Conservation (phyloP, 2,797 vertebrate genomes). For the Ispidina lecontei region DNA sequence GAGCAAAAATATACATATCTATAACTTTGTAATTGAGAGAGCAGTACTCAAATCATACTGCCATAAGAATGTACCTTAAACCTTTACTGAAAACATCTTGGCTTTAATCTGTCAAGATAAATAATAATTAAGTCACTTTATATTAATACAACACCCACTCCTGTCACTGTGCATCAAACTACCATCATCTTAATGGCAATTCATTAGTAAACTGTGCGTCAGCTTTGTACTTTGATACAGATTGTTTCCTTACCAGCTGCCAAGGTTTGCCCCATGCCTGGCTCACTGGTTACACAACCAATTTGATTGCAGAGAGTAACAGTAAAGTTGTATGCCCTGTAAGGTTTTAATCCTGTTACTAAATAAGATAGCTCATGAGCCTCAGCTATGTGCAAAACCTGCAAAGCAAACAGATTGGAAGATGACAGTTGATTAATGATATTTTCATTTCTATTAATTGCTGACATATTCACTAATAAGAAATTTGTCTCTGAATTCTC, state of each 20-base stretch:
- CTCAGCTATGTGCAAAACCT: constrained; percentile 83
- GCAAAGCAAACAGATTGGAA: constrained; percentile 55
- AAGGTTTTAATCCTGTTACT: constrained; percentile 83
- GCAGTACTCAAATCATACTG: background rate
- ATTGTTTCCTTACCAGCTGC: constrained; percentile 84
- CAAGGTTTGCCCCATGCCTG: constrained; percentile 81
- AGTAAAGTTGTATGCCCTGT: constrained; percentile 85
- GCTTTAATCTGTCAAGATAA: constrained; percentile 44
- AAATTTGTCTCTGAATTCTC: background rate
- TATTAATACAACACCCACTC: constrained; percentile 36
- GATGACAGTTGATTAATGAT: background rate
- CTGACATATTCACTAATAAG: background rate
- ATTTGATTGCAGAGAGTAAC: constrained; percentile 87
- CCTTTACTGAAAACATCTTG: constrained; percentile 28
- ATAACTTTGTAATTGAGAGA: background rate
- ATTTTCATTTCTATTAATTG: background rate
- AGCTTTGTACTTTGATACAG: constrained; percentile 25
- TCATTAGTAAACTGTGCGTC: constrained; percentile 32
- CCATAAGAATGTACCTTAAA: background rate
- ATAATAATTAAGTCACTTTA: constrained; percentile 47
- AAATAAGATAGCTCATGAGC: constrained; percentile 74
- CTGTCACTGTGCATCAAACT: constrained; percentile 50
- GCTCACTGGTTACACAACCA: constrained; percentile 85
- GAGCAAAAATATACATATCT: background rate
- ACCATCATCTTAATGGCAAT: background rate